Conservation (phyloP, 2,797 vertebrate genomes). For the Phoebastria nigripes region DNA sequence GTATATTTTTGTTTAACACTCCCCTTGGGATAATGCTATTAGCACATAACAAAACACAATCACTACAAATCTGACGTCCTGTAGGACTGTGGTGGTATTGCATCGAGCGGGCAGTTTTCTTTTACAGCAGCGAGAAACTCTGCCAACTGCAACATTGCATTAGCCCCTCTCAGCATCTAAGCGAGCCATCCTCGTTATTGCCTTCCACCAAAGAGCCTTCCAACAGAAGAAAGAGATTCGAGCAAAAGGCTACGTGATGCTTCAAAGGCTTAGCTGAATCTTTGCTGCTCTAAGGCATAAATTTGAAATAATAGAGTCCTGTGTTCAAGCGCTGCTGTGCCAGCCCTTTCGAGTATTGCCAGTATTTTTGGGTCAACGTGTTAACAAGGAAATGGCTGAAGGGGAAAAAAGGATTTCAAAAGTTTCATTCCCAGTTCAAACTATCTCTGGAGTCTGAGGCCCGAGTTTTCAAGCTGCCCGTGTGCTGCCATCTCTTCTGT, state of each 20-base stretch:
- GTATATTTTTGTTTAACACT: background rate
- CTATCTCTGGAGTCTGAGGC: background rate
- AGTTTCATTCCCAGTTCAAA: background rate
- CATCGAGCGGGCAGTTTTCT: background rate
- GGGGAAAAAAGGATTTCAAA: slow-evolving; percentile 6
- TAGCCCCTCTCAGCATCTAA: background rate
- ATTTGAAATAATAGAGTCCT: slow-evolving; percentile 18
- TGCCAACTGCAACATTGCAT: background rate
- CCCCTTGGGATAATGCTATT: background rate
- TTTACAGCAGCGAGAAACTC: background rate
- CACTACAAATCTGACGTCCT: background rate
- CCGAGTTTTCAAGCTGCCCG: background rate
- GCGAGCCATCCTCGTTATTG: background rate
- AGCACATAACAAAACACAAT: background rate
- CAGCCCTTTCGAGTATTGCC: background rate
- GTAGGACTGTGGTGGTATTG: background rate
- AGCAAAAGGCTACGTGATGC: background rate
- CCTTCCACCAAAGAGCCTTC: background rate
- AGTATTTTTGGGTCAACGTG: background rate
- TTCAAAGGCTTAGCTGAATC: slow-evolving; percentile 28
- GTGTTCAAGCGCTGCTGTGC: background rate
- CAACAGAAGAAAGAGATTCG: background rate
- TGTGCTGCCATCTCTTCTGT: background rate
- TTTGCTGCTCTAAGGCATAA: slow-evolving; percentile 17
- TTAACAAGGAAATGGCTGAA: slow-evolving; percentile 12